Evolutionary conservation across 2,797 vertebrate genomes (phyloP).

Genomic region (Yasuhikotakia modesta): DNA sequence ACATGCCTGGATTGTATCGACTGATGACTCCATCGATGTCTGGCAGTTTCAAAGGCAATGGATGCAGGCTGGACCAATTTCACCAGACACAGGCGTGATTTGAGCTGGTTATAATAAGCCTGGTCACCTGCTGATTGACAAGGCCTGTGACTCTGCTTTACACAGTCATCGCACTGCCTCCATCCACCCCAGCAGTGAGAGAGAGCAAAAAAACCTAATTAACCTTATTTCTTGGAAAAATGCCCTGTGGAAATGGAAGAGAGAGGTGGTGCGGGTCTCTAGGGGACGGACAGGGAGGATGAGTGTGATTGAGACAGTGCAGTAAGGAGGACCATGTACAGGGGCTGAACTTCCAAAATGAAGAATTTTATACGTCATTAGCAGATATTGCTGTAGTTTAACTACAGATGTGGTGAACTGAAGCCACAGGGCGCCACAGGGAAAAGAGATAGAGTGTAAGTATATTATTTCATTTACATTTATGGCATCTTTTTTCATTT

Average conservation of each 20-base stretch:
- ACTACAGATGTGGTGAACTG: slow-evolving; percentile 51
- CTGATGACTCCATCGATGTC: slow-evolving; percentile 40
- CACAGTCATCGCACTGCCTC: slow-evolving; percentile 68
- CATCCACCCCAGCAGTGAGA: slow-evolving; percentile 62
- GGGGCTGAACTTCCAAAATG: slow-evolving; percentile 79
- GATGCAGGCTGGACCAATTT: slow-evolving; percentile 45
- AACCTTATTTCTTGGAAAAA: slow-evolving; percentile 82
- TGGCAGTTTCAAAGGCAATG: slow-evolving; percentile 44
- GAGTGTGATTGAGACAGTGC: slow-evolving; percentile 16
- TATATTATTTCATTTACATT: slow-evolving; percentile 6
- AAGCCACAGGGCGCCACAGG: slow-evolving; percentile 11
- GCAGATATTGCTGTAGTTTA: slow-evolving; percentile 73
- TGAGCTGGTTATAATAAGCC: slow-evolving; percentile 61
- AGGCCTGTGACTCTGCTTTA: slow-evolving; percentile 69
- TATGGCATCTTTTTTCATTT: not conserved
- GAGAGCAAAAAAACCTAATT: slow-evolving; percentile 83
- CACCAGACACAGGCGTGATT: slow-evolving; percentile 42
- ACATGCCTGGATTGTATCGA: slow-evolving; percentile 43
- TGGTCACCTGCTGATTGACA: slow-evolving; percentile 60
- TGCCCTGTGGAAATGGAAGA: slow-evolving; percentile 69
- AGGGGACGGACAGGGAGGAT: slow-evolving; percentile 73
- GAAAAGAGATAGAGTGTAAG: not conserved
- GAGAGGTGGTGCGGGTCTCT: slow-evolving; percentile 72
- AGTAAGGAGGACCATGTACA: not conserved
- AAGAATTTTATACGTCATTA: slow-evolving; percentile 94